These are phyloP conservation scores for Tamias sibiricus DNA, from an alignment of 2,113 vertebrate genomes.

Conservation along the genomic window DNA sequence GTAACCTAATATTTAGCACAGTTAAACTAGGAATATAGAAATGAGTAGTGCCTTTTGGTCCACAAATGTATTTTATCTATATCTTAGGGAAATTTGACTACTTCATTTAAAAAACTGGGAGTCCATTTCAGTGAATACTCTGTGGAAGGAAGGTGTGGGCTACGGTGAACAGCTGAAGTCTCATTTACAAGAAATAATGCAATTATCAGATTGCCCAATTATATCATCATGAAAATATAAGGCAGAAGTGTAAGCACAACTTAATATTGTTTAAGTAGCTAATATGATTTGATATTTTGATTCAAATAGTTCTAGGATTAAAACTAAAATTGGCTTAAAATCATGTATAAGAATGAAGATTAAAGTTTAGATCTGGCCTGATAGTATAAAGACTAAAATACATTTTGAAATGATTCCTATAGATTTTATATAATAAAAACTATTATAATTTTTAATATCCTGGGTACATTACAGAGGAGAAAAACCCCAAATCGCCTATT, in stretches of 20 bases:
- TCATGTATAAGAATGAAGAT: not conserved
- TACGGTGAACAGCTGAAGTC: not conserved
- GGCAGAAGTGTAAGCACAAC: not conserved
- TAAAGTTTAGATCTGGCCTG: not conserved
- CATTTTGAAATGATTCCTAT: not conserved
- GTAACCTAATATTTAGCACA: not conserved
- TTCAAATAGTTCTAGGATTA: not conserved
- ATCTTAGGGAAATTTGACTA: not conserved
- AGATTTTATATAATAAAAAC: not conserved
- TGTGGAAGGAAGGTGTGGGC: not conserved
- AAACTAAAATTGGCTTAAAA: not conserved
- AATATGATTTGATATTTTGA: not conserved
- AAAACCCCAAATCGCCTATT: not conserved
- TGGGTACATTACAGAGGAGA: not conserved
- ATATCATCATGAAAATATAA: not conserved
- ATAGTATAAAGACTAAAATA: not conserved
- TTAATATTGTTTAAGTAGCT: not conserved
- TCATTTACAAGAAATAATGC: not conserved
- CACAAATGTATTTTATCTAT: not conserved
- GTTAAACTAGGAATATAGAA: not conserved
- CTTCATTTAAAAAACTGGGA: not conserved
- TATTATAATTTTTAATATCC: not conserved
- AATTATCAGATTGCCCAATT: too few species aligned
- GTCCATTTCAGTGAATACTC: accelerated
- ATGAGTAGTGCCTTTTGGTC: not conserved